Base-by-base conservation (phyloP, 2,888 invertebrate genomes). In the Drosophila neutralis region DNA sequence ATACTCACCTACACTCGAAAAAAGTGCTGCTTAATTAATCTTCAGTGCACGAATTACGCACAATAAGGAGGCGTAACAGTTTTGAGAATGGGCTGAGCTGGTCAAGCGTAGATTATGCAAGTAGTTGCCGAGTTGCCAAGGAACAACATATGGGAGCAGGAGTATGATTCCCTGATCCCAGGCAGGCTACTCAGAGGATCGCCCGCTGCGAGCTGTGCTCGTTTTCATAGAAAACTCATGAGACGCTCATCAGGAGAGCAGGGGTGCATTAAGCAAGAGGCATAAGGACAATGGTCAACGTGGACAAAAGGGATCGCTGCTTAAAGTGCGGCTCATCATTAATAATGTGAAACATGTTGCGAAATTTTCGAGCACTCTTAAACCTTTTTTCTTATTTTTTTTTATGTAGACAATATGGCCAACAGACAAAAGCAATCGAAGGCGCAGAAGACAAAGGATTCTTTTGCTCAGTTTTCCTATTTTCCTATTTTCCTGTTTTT, bases 311-410 rank as follows among this genome's bases (percentile, higher is more conserved):
- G 77, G 64, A 68, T 71, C 69, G 40, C 70, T 35, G 69, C 57
- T 31, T 31, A 57, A 40, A 73, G 67, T 68, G 69, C 71, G 78
- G 72, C 75, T 78, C 78, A 74, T 83, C 82, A 83, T 86, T 80
- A 85, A 87, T 89, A 87, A 87, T 87, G 76, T 83, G 86, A 87
- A 87, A 89, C 89, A 87, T 87, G 87, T 89, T 89, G 90, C 87
- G 76, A 87, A 88, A 88, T 89, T 69, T 77, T 76, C 74, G 83
- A 89, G 80, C 78, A 80, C 73, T 72, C 78, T 82, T 74, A 86
- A 89, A 86, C 86, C 82, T 83, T 83, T 85, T 61, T 40, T 40
- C 18, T 1, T 4, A 18, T 31, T n/a, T 54, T 35, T 35, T 35
- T 62, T 60, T 35, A 21, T 65, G 63, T 66, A 38, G 73, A 87